Conservation (phyloP, 2,797 vertebrate genomes). For the Acrossocheilus wenchowensis region DNA sequence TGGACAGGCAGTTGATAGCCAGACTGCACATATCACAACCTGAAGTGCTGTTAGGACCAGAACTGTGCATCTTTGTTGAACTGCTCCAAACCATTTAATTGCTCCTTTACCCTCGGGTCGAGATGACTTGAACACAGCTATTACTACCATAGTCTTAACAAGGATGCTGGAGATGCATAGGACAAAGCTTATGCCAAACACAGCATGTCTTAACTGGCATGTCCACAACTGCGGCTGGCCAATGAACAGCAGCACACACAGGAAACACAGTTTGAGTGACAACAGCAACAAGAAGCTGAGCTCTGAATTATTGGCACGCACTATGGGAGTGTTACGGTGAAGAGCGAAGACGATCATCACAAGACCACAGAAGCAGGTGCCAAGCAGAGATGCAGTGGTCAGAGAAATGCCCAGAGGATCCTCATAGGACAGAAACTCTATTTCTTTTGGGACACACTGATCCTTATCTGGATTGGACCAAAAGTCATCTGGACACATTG, state of each 20-base stretch:
- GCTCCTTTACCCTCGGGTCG: slow-evolving; percentile 56
- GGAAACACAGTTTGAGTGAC: slow-evolving; percentile 11
- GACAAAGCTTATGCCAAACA: slow-evolving; percentile 24
- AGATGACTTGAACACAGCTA: slow-evolving; percentile 54
- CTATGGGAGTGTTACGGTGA: background rate
- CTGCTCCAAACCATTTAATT: slow-evolving; percentile 53
- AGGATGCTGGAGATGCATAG: slow-evolving; percentile 61
- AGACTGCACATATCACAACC: slow-evolving; percentile 1
- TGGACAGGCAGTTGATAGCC: background rate
- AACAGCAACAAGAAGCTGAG: background rate
- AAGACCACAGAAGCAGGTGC: background rate
- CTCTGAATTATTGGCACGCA: slow-evolving; percentile 16
- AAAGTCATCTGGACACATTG: slow-evolving; percentile 30
- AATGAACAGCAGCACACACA: slow-evolving; percentile 7
- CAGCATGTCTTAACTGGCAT: slow-evolving; percentile 4
- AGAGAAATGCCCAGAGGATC: slow-evolving; percentile 1
- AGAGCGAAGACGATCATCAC: background rate
- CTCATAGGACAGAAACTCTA: slow-evolving; percentile 3
- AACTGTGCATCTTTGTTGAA: slow-evolving; percentile 74
- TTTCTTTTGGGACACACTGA: background rate
- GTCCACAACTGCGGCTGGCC: background rate
- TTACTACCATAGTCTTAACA: slow-evolving; percentile 62
- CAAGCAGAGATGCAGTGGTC: slow-evolving; percentile 32
- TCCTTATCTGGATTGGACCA: background rate
- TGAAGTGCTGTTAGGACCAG: slow-evolving; percentile 42